Evolutionary conservation across 2,113 vertebrate genomes (phyloP).

Genomic region (Eulemur macaco): DNA sequence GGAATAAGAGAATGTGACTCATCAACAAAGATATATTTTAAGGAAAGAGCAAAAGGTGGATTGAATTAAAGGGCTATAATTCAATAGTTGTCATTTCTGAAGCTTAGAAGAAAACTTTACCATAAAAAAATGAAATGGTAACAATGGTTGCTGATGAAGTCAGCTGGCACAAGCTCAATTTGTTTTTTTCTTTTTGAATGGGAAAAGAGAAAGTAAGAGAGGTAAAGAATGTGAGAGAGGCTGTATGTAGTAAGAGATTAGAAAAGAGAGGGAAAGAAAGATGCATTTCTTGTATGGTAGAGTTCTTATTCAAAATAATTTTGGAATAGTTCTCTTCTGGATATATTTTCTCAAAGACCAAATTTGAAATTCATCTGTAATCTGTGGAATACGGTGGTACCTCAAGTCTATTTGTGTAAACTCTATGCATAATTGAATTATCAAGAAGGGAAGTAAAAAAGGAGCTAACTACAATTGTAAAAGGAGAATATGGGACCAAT

Average conservation of each 20-base stretch:
- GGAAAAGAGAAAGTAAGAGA: background rate
- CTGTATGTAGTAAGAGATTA: background rate
- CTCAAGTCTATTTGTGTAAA: background rate
- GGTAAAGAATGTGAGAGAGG: background rate
- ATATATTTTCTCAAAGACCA: background rate
- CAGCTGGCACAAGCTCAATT: background rate
- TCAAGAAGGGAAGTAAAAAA: background rate
- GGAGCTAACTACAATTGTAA: background rate
- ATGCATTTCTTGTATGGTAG: background rate
- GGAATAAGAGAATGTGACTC: slow-evolving; percentile 65
- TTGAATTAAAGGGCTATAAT: slow-evolving; percentile 59
- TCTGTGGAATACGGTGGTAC: background rate
- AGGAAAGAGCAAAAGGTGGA: slow-evolving; percentile 55
- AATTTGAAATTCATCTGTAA: background rate
- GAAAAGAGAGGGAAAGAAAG: background rate
- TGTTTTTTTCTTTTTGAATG: background rate
- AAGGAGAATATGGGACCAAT: background rate
- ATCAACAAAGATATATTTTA: slow-evolving; percentile 59
- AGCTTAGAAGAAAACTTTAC: slow-evolving; percentile 61
- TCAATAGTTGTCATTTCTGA: slow-evolving; percentile 64
- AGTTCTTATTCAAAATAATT: slow-evolving; percentile 1
- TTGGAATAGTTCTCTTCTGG: background rate
- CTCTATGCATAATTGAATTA: background rate
- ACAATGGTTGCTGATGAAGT: slow-evolving; percentile 7
- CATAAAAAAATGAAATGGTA: background rate